These are phyloP conservation scores for Neoascia interrupta DNA, from an alignment of 2,888 invertebrate genomes.

Conservation along the genomic window DNA sequence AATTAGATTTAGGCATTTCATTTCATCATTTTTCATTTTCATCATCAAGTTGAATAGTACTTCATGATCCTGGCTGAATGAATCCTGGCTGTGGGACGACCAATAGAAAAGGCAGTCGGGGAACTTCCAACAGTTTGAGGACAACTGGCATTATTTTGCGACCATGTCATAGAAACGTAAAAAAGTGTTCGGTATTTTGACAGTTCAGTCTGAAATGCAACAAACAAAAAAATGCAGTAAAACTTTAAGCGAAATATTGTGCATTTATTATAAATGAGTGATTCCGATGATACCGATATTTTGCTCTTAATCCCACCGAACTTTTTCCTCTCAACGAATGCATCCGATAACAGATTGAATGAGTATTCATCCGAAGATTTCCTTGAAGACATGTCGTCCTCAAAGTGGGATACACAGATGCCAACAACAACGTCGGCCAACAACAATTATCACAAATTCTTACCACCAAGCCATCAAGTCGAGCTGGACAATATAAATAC, in stretches of 20 bases:
- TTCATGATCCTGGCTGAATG: too few relatives aligned
- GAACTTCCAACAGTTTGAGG: not conserved
- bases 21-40: too few relatives aligned
- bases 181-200: constrained; percentile 3
- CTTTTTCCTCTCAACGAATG: constrained; percentile 82
- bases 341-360: constrained; percentile 40
- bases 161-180: constrained; percentile 13
- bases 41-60: too few relatives aligned
- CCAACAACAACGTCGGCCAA: not conserved
- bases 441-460: constrained; percentile 66
- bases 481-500: constrained; percentile 77
- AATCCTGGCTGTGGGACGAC: too few relatives aligned
- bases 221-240: constrained; percentile 5
- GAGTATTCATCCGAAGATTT: constrained; percentile 28
- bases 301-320: constrained; percentile 89
- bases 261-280: constrained; percentile 81
- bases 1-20: too few relatives aligned
- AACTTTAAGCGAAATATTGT: not conserved
- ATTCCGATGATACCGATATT: constrained; percentile 91
- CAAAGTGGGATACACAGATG: constrained; percentile 48
- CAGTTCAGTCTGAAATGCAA: not conserved
- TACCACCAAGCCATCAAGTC: constrained; percentile 73
- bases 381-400: constrained; percentile 25
- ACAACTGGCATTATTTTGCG: not conserved
- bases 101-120: too few relatives aligned